Evolutionary conservation across 2,888 invertebrate genomes (phyloP), one percentile per base, ranked within the genome.

Genomic region (Xanthostigma xanthostigma): DNA sequence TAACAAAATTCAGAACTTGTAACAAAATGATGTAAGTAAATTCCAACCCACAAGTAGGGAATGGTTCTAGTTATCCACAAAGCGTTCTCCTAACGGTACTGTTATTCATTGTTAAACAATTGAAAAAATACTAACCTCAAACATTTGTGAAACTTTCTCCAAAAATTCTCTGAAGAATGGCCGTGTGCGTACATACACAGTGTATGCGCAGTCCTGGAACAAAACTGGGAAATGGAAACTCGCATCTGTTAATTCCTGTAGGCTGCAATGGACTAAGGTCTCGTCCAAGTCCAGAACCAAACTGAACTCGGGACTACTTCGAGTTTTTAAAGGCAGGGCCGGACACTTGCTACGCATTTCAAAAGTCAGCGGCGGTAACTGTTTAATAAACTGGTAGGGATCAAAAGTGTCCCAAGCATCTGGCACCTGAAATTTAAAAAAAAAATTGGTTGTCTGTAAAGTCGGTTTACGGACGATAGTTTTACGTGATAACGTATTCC

Each of bases 181-280:
- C 44, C 95, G 75, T 1, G 94, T 92, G 57, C 94, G 77, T 2
- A 94, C 95, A 74, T 57, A 81, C 34, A 79, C 86, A 27, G 84
- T 86, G 64, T 95, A 95, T 46, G 89, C 80, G 59, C 87, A 86
- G 61, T 92, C 91, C 70, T 95, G 89, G 68, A 91, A 94, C 36
- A 83, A 72, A 36, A 95, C 94, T 0, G 93, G 93, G 68, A 96
- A 95, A 55, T 89, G 84, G 67, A 95, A 90, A 57, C 90, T 86
- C 1, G 94, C 93, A 64, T 94, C 94, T 0, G 88, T 82, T 50
- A 95, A 68, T 68, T 92, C 91, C 58, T 89, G 88, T 3, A 95
- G 74, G 57, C 92, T 92, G 66, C 95, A 95, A 64, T 95, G 95
- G 3, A 95, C 95, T 59, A 96, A 69, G 0, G 95, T 96, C 70